phyloP scores from a whole-genome alignment of 30 jellyfish, hydroid and myxozoan species.

The Pseudorhiza aurosa region DNA sequence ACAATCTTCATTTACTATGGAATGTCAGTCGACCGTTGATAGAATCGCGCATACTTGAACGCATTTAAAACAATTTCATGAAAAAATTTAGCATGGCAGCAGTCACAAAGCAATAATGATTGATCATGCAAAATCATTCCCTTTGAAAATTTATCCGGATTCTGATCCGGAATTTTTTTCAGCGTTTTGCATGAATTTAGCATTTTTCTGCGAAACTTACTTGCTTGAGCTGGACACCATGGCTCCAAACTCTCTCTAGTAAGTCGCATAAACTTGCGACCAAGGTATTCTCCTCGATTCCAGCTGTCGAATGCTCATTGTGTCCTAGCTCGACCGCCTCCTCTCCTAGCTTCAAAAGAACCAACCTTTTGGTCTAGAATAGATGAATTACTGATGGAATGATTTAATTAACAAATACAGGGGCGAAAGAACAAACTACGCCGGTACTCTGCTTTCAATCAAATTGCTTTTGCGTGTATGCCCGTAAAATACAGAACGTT shows the following conservation, averaged over 20 bases:
- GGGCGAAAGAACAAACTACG: no score
- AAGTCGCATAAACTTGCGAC: conserved; percentile 97
- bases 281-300: conserved; percentile 95
- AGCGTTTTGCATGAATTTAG: neutral
- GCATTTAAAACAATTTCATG: no score
- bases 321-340: conserved; percentile 99
- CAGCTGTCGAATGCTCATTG: conserved; percentile 84
- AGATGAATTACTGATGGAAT: no score
- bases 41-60: no score
- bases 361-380: conserved; percentile 90
- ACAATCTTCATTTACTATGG: no score
- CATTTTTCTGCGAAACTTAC: conserved; percentile 11
- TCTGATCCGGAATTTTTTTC: neutral
- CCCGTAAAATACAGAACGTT: no score
- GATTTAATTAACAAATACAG: no score
- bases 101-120: neutral
- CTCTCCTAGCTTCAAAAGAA: conserved; percentile 93
- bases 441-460: no score
- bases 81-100: neutral
- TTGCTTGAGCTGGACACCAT: conserved; percentile 96
- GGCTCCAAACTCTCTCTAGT: conserved; percentile 99
- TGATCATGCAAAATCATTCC: neutral
- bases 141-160: neutral
- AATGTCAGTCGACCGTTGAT: no score
- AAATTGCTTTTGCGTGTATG: no score